These are phyloP conservation scores for Engraulis encrasicolus DNA, from an alignment of 2,113 vertebrate genomes.

Conservation along the genomic window DNA sequence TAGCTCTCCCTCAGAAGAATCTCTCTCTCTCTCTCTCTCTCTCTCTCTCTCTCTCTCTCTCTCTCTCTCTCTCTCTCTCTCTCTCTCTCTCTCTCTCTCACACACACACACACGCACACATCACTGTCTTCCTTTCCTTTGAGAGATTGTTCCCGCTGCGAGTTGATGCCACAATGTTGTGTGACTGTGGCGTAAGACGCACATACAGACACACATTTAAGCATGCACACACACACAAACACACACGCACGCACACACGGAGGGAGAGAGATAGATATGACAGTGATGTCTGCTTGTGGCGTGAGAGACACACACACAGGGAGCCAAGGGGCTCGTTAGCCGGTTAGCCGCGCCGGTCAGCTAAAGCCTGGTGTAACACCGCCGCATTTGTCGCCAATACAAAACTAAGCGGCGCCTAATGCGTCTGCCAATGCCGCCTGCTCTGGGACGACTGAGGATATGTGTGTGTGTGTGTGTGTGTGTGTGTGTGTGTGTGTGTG, in stretches of 20 bases:
- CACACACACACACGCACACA: too few relatives aligned
- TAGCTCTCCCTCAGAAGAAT: too few relatives aligned
- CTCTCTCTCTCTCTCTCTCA: conserved; percentile 49
- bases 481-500: too few relatives aligned
- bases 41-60: conserved; percentile 7
- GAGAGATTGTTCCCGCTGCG: neutral
- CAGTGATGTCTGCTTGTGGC: neutral
- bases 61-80: conserved; percentile 27
- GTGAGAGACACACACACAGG: neutral
- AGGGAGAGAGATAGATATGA: too few relatives aligned
- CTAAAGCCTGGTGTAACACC: conserved; percentile 4
- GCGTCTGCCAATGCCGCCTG: neutral
- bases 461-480: too few relatives aligned
- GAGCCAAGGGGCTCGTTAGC: neutral
- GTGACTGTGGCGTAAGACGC: too few relatives aligned
- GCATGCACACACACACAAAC: too few relatives aligned
- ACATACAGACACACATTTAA: too few relatives aligned
- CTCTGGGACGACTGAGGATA: neutral
- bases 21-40: neutral
- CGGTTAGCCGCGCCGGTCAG: neutral
- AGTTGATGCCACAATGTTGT: neutral
- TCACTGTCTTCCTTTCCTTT: neutral
- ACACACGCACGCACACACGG: too few relatives aligned
- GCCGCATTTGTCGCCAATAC: neutral
- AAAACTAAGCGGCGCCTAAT: neutral